Conservation (phyloP, 2,113 vertebrate species). For the Ailurus styani region DNA sequence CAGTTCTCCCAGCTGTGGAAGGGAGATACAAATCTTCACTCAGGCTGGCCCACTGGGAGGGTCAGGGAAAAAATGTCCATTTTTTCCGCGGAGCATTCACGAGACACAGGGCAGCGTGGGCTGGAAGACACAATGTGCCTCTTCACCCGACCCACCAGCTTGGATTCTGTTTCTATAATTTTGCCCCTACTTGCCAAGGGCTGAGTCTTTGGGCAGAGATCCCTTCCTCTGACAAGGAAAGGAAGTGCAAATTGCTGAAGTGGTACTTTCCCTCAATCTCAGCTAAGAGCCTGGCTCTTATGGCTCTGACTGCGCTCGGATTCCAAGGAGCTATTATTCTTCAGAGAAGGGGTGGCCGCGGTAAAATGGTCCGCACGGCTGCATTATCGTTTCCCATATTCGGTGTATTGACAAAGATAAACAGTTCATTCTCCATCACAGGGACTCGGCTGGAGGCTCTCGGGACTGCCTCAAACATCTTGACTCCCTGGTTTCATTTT, state of each 20-base stretch:
- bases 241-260: slow-evolving; percentile 45
- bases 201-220: neutral
- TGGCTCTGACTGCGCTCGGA: neutral
- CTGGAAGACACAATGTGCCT: neutral
- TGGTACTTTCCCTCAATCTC: neutral
- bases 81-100: fast-evolving
- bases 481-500: neutral
- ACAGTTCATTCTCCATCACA: neutral
- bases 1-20: neutral
- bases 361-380: neutral
- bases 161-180: neutral
- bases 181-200: neutral
- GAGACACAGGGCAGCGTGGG: fast-evolving
- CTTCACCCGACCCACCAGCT: neutral
- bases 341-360: neutral
- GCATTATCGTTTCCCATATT: neutral
- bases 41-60: neutral
- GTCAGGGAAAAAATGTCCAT: neutral
- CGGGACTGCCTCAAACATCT: neutral
- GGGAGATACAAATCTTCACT: neutral
- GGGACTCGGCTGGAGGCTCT: neutral
- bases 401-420: slow-evolving; percentile 21
- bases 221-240: slow-evolving; percentile 22
- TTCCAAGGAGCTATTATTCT: slow-evolving; percentile 46
- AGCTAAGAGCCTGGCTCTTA: slow-evolving; percentile 53